Percentiles rank a stretch among this genome's conserved stretches.
These are phyloP conservation scores for Lagopus leucura DNA, from an alignment of 2,113 vertebrate genomes.

Conservation along the genomic window DNA sequence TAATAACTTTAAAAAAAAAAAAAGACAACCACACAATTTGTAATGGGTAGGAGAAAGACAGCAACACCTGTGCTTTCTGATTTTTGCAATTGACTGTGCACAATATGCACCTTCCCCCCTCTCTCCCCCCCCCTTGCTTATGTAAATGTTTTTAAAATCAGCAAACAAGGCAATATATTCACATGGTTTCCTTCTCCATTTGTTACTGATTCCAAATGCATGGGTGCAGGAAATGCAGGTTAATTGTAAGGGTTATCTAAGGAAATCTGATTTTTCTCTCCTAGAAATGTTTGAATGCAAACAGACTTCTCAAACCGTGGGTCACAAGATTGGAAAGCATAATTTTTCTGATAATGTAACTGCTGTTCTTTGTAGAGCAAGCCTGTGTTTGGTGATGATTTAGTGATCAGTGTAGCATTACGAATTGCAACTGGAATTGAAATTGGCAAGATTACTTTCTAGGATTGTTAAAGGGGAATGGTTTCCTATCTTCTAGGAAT, in stretches of 20 bases:
- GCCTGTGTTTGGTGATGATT: background rate
- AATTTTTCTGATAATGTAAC: background rate
- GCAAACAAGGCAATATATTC: background rate
- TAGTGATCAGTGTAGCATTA: fast-evolving
- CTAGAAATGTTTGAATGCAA: background rate
- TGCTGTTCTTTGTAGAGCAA: background rate
- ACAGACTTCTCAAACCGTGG: background rate
- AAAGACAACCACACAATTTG: background rate
- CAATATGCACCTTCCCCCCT: background rate
- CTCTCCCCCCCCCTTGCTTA: background rate
- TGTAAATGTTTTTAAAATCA: background rate
- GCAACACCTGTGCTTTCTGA: background rate
- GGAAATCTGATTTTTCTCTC: background rate
- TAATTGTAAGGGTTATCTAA: background rate
- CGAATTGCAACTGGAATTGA: background rate
- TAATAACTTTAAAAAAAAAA: background rate
- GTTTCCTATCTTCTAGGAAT: background rate
- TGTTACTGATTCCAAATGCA: background rate
- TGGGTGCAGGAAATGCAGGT: background rate
- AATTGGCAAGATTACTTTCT: background rate
- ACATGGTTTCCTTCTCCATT: background rate
- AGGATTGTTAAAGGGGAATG: background rate
- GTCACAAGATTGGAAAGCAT: background rate
- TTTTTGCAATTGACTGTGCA: background rate
- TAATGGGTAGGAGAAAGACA: background rate